These are phyloP conservation scores for Dicrurus megarhynchus DNA, from an alignment of 2,113 vertebrate genomes.

Conservation along the genomic window DNA sequence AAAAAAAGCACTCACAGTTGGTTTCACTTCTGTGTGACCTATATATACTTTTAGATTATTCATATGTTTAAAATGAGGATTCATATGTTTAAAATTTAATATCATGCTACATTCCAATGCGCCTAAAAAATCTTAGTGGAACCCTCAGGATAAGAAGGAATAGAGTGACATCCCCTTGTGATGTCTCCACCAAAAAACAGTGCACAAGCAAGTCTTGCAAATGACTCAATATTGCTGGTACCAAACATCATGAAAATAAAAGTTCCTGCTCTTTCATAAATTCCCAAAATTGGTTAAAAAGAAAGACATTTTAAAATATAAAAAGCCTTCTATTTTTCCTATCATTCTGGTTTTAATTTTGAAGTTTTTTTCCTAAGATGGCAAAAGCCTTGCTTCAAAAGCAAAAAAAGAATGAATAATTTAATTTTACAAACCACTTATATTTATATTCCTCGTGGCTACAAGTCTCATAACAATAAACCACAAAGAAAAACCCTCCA, in stretches of 20 bases:
- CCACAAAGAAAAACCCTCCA: not conserved
- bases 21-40: not conserved
- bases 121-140: not conserved
- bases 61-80: not conserved
- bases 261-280: not conserved
- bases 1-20: accelerated
- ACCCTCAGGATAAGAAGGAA: not conserved
- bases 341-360: not conserved
- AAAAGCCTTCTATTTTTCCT: not conserved
- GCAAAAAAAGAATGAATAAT: not conserved
- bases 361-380: not conserved
- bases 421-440: not conserved
- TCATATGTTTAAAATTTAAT: not conserved
- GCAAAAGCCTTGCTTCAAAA: not conserved
- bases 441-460: not conserved
- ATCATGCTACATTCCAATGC: not conserved
- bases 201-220: not conserved
- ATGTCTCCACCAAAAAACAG: not conserved
- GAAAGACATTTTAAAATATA: not conserved
- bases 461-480: not conserved
- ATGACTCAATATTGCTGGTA: not conserved
- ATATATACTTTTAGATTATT: not conserved
- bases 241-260: not conserved
- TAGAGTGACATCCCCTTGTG: not conserved
- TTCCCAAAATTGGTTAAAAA: not conserved